These are phyloP conservation scores for Rhynchotus rufescens DNA, from an alignment of 2,797 vertebrate species.

Conservation along the genomic window DNA sequence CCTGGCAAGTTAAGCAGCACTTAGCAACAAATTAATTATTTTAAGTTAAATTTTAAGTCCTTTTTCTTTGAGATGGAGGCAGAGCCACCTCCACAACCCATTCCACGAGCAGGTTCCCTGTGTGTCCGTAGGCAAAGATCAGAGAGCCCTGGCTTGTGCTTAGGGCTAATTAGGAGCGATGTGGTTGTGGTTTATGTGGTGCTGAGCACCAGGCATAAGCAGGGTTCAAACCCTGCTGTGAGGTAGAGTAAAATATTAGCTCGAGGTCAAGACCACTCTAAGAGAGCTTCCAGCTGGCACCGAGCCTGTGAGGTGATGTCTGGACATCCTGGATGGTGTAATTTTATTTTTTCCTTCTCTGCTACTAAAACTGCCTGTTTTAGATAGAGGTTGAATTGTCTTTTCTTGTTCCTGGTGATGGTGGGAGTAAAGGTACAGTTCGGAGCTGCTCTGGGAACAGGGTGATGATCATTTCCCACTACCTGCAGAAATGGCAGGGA, in stretches of 20 bases:
- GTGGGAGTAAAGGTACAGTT: background rate
- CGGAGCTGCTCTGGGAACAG: no score
- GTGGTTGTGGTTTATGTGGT: background rate
- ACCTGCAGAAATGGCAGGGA: no score
- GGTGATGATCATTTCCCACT: no score
- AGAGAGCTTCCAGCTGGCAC: slow-evolving; percentile 31
- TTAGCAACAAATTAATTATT: background rate
- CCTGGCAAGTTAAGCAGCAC: background rate
- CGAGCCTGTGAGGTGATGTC: background rate
- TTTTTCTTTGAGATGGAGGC: background rate
- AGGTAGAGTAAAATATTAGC: background rate
- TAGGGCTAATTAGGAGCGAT: background rate
- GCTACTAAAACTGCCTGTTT: background rate
- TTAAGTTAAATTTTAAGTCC: background rate
- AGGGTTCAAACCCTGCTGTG: background rate
- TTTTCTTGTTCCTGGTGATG: background rate
- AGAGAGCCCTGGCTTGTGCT: fast-evolving
- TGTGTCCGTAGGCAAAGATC: background rate
- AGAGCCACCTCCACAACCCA: background rate
- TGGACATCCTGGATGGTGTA: background rate
- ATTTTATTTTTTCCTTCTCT: background rate
- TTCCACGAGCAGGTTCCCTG: fast-evolving
- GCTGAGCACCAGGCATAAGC: background rate
- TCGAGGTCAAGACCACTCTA: background rate
- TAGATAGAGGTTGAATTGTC: background rate